These are phyloP conservation scores for Dyspetes luteomarginatus DNA, from an alignment of 2,888 invertebrate species.

Conservation along the genomic window DNA sequence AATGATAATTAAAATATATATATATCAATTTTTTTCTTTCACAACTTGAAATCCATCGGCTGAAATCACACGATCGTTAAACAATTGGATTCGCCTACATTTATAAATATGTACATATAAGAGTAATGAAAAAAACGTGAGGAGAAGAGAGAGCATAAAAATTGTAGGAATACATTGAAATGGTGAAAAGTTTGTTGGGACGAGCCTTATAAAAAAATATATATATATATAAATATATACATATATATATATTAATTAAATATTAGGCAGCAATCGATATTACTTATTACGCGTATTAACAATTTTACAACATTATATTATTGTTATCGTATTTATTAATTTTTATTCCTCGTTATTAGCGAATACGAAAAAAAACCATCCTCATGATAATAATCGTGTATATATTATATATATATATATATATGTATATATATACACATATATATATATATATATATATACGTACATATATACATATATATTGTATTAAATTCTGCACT, in stretches of 20 bases:
- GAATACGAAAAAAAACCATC: slow-evolving; percentile 43
- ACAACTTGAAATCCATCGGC: slow-evolving; percentile 51
- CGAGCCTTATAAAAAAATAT: slow-evolving; percentile 66
- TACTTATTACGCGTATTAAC: slow-evolving; percentile 59
- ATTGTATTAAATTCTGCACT: slow-evolving; percentile 50
- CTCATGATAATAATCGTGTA: slow-evolving; percentile 60
- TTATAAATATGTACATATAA: slow-evolving; percentile 68
- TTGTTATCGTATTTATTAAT: slow-evolving; percentile 64
- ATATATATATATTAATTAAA: slow-evolving; percentile 33
- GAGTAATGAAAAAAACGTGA: slow-evolving; percentile 34
- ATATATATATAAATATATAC: slow-evolving; percentile 51
- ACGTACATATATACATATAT: slow-evolving; percentile 40
- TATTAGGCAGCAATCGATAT: slow-evolving; percentile 68
- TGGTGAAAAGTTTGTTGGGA: slow-evolving; percentile 55
- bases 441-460: slow-evolving; percentile 38
- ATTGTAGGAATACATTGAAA: slow-evolving; percentile 45
- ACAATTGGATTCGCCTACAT: slow-evolving; percentile 66
- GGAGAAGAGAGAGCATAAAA: slow-evolving; percentile 34
- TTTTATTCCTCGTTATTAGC: slow-evolving; percentile 63
- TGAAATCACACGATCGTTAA: slow-evolving; percentile 52
- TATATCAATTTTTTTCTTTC: slow-evolving; percentile 7
- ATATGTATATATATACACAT: slow-evolving; percentile 15
- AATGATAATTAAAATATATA: not conserved
- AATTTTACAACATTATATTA: slow-evolving; percentile 57
- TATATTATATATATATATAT: slow-evolving; percentile 38